Evolutionary conservation across 2,888 invertebrate species (phyloP), one percentile per base, ranked within the genome.

Genomic region (Zaprionus bogoriensis): DNA sequence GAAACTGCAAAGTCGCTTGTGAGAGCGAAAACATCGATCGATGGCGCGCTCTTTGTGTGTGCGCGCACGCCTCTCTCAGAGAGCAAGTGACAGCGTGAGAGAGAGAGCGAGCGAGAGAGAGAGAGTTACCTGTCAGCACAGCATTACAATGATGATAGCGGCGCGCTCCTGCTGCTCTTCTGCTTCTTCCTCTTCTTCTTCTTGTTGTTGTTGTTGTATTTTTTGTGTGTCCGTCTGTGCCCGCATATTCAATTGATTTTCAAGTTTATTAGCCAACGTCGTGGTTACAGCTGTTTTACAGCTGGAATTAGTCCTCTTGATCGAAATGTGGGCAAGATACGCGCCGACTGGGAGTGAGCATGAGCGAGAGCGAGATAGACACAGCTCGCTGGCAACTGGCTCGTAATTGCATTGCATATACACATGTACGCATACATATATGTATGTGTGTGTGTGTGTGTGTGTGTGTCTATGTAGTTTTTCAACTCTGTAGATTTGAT

Each of bases 171-270:
- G 10, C 4, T 27, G 10, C n/a, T n/a, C n/a, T n/a, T n/a, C n/a
- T n/a, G n/a, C n/a, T n/a, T n/a, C n/a, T n/a, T n/a, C n/a, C n/a
- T n/a, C n/a, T n/a, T n/a, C n/a, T n/a, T n/a, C n/a, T n/a, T n/a
- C n/a, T n/a, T n/a, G n/a, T n/a, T n/a, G n/a, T n/a, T n/a, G n/a
- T n/a, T n/a, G n/a, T n/a, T n/a, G n/a, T n/a, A n/a, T n/a, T n/a
- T n/a, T n/a, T n/a, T n/a, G n/a, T n/a, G n/a, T n/a, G n/a, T n/a
- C 14, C 5, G 30, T 6, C 27, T 19, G 32, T 41, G 22, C 25
- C 39, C 38, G 42, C 22, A 68, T 39, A 32, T 45, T 69, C 57
- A 75, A 75, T 71, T 74, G 45, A 67, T 76, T 74, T 76, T 67
- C 54, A 71, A 70, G 62, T 75, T 75, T 67, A 66, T 62, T 53